Conservation (phyloP, 2,888 invertebrate species). For the Xanthostigma xanthostigma region DNA sequence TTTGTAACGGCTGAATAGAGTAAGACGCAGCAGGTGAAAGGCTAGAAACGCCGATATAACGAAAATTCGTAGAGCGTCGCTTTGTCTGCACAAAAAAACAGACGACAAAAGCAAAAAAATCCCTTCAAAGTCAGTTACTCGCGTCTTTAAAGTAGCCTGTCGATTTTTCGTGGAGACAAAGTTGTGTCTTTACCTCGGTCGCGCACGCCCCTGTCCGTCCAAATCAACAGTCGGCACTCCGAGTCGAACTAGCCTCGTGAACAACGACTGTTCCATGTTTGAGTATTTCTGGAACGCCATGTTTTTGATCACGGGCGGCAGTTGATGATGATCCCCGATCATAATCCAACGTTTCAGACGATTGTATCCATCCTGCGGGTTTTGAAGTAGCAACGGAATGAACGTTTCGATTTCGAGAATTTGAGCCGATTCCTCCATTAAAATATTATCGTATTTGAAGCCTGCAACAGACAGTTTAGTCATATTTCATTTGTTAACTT, state of each 20-base stretch:
- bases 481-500: too few species aligned
- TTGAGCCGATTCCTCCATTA: conserved; percentile 99
- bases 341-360: conserved; percentile 98
- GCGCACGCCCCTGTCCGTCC: conserved; percentile 93
- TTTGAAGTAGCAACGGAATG: conserved; percentile 94
- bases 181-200: conserved; percentile 46
- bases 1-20: too few species aligned
- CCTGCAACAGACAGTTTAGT: conserved; percentile 29
- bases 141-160: too few species aligned
- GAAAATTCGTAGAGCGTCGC: too few species aligned
- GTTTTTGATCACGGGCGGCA: conserved; percentile 98
- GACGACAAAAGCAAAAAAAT: too few species aligned
- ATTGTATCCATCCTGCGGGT: conserved; percentile 91
- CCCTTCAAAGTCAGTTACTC: too few species aligned
- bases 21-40: too few species aligned
- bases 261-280: conserved; percentile 98
- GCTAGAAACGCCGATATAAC: too few species aligned
- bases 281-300: conserved; percentile 99
- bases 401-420: conserved; percentile 99
- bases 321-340: conserved; percentile 99
- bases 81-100: too few species aligned
- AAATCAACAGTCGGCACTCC: conserved; percentile 95
- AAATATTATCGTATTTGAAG: conserved; percentile 95
- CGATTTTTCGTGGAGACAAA: too few species aligned
- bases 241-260: conserved; percentile 87